A percentile compares a stretch with the other conserved stretches of the same genome.
Conservation (phyloP, 92 coral and sea anemone genomes). For the Galaxea fascicularis region DNA sequence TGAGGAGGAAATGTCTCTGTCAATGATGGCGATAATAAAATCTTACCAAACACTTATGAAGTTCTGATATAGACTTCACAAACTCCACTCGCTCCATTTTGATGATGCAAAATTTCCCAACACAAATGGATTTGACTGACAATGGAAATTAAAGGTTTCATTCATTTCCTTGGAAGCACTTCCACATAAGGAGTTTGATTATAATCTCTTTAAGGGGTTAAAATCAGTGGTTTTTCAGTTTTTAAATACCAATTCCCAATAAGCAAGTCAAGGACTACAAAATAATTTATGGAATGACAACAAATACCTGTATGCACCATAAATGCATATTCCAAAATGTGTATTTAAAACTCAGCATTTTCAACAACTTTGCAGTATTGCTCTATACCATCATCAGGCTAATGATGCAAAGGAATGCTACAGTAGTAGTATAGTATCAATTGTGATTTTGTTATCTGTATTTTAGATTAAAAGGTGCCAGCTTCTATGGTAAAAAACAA, state of each 20-base stretch:
- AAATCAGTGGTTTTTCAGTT: background rate
- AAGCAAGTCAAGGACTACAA: slow-evolving; percentile 12
- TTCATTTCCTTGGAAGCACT: slow-evolving; percentile 9
- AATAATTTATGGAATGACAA: background rate
- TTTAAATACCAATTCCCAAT: background rate
- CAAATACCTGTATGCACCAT: slow-evolving; percentile 7
- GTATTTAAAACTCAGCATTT: slow-evolving; percentile 4
- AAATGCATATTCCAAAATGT: background rate
- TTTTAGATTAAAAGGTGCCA: background rate
- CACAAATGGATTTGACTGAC: slow-evolving; percentile 11
- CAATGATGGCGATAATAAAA: background rate
- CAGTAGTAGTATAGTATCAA: slow-evolving; percentile 6
- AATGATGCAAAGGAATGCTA: slow-evolving; percentile 7
- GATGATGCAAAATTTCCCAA: slow-evolving; percentile 11
- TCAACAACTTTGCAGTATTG: slow-evolving; percentile 9
- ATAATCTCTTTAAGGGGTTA: slow-evolving; percentile 11
- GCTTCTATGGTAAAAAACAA: slow-evolving; percentile 1
- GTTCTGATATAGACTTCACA: slow-evolving; percentile 4
- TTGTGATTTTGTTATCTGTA: slow-evolving; percentile 10
- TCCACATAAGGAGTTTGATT: slow-evolving; percentile 7
- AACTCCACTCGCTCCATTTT: slow-evolving; percentile 8
- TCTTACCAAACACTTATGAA: slow-evolving; percentile 7
- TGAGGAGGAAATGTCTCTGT: background rate
- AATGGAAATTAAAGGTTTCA: background rate
- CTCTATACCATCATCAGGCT: slow-evolving; percentile 12